phyloP scores from a whole-genome alignment of 1,140 invertebrate species.

The Druon quercuslanigerum region DNA sequence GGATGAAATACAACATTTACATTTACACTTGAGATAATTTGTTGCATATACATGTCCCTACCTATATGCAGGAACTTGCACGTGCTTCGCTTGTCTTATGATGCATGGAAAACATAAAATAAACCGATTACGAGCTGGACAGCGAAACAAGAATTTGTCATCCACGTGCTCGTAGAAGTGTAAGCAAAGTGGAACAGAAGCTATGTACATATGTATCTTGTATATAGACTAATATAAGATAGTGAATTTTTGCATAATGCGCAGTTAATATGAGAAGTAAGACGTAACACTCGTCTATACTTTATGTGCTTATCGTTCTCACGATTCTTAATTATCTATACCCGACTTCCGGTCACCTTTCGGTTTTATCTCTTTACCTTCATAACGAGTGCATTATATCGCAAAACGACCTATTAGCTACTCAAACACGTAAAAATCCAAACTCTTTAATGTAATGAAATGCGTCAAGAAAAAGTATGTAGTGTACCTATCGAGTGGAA shows the following conservation, averaged over 20 bases:
- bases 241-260: constrained; percentile 52
- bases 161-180: background rate
- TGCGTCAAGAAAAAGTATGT: background rate
- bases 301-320: constrained; percentile 56
- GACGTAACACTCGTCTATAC: constrained; percentile 51
- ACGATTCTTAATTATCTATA: constrained; percentile 54
- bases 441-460: constrained; percentile 5
- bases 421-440: background rate
- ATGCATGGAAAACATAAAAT: constrained; percentile 28
- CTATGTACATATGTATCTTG: constrained; percentile 47
- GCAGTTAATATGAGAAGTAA: constrained; percentile 53
- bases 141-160: constrained; percentile 20
- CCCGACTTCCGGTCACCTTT: constrained; percentile 56
- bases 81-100: constrained; percentile 23
- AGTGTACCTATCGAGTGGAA: background rate
- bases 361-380: constrained; percentile 53
- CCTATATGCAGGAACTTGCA: constrained; percentile 5
- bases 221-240: constrained; percentile 56
- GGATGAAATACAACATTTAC: constrained; percentile 4
- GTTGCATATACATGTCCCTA: background rate
- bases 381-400: constrained; percentile 51
- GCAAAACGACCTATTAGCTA: constrained; percentile 1
- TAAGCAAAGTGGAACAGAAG: constrained; percentile 37
- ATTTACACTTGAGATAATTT: constrained; percentile 6
- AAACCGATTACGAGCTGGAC: constrained; percentile 9